Conservation (phyloP, 2,888 invertebrate species). For the Trissolcus brochymenae region DNA sequence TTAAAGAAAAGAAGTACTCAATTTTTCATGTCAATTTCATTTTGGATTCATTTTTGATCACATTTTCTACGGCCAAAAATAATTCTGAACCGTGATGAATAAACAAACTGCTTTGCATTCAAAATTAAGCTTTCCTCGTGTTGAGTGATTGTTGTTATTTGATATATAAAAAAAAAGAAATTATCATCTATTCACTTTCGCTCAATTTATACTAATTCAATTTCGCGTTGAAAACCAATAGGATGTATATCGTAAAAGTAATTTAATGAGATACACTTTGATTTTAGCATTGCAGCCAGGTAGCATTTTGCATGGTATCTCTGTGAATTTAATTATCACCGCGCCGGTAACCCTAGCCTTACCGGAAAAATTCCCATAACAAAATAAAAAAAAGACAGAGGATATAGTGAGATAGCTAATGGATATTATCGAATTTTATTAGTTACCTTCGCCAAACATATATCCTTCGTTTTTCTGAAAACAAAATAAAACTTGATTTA, state of each 20-base stretch:
- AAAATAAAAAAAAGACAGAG: not conserved
- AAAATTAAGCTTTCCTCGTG: not conserved
- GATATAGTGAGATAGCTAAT: constrained; percentile 3
- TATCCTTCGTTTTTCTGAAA: not conserved
- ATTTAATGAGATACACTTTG: constrained; percentile 20
- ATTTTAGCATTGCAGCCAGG: constrained; percentile 8
- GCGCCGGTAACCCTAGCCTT: constrained; percentile 10
- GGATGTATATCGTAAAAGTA: constrained; percentile 4
- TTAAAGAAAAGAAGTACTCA: not conserved
- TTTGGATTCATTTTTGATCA: not conserved
- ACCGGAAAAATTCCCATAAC: constrained; percentile 18
- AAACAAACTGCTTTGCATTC: not conserved
- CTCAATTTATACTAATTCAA: constrained; percentile 11
- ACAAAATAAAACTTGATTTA: not conserved
- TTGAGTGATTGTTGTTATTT: not conserved
- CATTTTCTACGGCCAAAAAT: not conserved
- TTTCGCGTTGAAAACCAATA: constrained; percentile 9
- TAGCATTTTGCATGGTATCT: constrained; percentile 20
- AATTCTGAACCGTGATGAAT: not conserved
- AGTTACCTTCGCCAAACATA: not conserved
- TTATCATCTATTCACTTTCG: not conserved
- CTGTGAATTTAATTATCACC: constrained; percentile 32
- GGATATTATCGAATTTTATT: constrained; percentile 20
- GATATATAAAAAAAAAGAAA: not conserved
- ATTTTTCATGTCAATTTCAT: not conserved